These are phyloP conservation scores for Actinostola sp. DNA, from an alignment of 92 coral and sea anemone species.

Conservation along the genomic window DNA sequence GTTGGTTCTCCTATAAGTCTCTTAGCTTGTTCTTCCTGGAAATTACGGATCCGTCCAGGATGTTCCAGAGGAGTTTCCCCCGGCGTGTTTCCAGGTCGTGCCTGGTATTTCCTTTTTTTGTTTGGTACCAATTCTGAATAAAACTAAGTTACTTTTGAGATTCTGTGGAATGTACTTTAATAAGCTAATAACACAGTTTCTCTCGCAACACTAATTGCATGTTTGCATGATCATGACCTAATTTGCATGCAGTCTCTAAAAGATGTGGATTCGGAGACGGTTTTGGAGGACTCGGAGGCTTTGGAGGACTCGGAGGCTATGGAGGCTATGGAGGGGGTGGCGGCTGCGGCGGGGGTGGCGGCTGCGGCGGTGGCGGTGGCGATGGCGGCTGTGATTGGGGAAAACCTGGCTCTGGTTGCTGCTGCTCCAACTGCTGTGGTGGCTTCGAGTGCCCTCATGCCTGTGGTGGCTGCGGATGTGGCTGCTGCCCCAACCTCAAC, in stretches of 20 bases:
- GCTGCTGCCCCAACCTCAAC: constrained; percentile 84
- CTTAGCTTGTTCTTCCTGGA: too few relatives aligned
- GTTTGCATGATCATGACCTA: constrained; percentile 51
- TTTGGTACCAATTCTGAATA: too few relatives aligned
- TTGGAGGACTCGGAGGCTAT: constrained; percentile 46
- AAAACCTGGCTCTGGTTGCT: constrained; percentile 73
- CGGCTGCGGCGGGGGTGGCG: constrained; percentile 40
- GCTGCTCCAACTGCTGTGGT: constrained; percentile 90
- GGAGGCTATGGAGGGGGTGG: constrained; percentile 58
- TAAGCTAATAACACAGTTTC: too few relatives aligned
- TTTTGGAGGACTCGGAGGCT: constrained; percentile 35
- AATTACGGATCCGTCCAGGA: too few relatives aligned
- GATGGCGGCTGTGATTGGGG: constrained; percentile 73
- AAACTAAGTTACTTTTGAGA: constrained; percentile 1
- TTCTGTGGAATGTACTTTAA: not conserved
- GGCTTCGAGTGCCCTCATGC: constrained; percentile 77
- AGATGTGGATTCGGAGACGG: constrained; percentile 43
- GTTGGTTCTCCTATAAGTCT: too few relatives aligned
- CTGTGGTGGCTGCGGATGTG: constrained; percentile 83
- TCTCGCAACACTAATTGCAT: constrained; percentile 31
- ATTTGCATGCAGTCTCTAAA: constrained; percentile 57
- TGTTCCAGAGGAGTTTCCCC: too few relatives aligned
- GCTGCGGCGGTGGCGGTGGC: constrained; percentile 33
- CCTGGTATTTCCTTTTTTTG: not conserved
- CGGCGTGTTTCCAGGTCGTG: too few relatives aligned